Evolutionary conservation across 1,140 invertebrate species (phyloP).

Genomic region (Acromyrmex heyeri): DNA sequence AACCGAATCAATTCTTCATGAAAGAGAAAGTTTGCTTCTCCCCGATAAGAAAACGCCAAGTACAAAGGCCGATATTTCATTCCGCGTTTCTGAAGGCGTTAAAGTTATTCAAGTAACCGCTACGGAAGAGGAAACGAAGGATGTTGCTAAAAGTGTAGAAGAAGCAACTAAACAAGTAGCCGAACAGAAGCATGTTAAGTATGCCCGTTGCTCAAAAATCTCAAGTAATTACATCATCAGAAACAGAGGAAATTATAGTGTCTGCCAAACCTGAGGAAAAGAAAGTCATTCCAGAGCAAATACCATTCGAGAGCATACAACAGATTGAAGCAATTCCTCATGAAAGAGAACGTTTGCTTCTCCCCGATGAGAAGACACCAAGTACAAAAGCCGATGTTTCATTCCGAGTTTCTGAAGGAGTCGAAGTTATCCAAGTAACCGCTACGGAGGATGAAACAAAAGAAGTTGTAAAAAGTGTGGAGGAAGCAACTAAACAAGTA

Average conservation of each 20-base stretch:
- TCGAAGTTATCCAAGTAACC: conserved; percentile 82
- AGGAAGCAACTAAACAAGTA: conserved; percentile 73
- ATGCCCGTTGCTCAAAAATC: conserved; percentile 78
- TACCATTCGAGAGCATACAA: conserved; percentile 80
- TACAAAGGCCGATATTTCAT: conserved; percentile 77
- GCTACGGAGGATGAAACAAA: conserved; percentile 78
- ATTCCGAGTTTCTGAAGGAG: conserved; percentile 76
- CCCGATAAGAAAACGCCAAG: conserved; percentile 43
- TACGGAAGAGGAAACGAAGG: conserved; percentile 82
- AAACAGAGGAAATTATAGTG: conserved; percentile 71
- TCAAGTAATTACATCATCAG: conserved; percentile 78
- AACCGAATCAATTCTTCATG: too few species aligned
- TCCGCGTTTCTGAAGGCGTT: conserved; percentile 76
- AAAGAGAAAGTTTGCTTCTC: too few species aligned
- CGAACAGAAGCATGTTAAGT: conserved; percentile 74
- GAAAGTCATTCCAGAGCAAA: conserved; percentile 75
- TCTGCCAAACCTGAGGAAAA: conserved; percentile 70
- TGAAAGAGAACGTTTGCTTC: conserved; percentile 75
- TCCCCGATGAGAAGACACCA: conserved; percentile 34
- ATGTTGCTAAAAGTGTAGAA: conserved; percentile 81
- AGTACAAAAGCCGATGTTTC: conserved; percentile 76
- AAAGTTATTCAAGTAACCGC: conserved; percentile 80
- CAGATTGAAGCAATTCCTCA: conserved; percentile 76
- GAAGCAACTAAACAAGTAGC: conserved; percentile 75
- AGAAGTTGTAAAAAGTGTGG: conserved; percentile 78